These are phyloP conservation scores for Callithrix jacchus DNA, from an alignment of 2,113 vertebrate genomes.

Conservation along the genomic window DNA sequence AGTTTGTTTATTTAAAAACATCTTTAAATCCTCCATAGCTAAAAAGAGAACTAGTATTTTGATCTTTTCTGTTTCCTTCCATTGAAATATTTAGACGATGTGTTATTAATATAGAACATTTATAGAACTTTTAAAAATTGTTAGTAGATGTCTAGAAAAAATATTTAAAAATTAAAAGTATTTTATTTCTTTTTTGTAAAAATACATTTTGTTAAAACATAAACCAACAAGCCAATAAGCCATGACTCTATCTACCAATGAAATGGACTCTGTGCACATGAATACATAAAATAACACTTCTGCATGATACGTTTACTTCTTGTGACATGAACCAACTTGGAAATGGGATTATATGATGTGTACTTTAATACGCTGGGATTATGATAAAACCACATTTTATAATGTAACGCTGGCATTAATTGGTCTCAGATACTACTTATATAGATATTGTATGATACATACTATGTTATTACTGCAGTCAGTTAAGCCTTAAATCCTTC, in stretches of 20 bases:
- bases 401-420: background rate
- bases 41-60: background rate
- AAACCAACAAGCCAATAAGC: background rate
- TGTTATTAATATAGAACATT: background rate
- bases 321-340: background rate
- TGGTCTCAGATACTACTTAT: background rate
- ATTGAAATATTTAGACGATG: background rate
- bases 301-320: background rate
- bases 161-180: background rate
- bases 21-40: background rate
- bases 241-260: background rate
- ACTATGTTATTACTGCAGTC: background rate
- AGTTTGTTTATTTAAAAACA: background rate
- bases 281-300: background rate
- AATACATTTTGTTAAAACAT: background rate
- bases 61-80: background rate
- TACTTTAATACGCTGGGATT: background rate
- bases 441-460: background rate
- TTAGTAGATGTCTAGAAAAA: background rate
- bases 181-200: background rate
- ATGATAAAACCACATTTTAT: background rate
- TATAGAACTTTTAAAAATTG: background rate
- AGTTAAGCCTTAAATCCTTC: background rate
- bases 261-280: background rate
- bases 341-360: background rate